Base-by-base conservation (phyloP, 2,797 vertebrate genomes). In the Cyprinella venusta region DNA sequence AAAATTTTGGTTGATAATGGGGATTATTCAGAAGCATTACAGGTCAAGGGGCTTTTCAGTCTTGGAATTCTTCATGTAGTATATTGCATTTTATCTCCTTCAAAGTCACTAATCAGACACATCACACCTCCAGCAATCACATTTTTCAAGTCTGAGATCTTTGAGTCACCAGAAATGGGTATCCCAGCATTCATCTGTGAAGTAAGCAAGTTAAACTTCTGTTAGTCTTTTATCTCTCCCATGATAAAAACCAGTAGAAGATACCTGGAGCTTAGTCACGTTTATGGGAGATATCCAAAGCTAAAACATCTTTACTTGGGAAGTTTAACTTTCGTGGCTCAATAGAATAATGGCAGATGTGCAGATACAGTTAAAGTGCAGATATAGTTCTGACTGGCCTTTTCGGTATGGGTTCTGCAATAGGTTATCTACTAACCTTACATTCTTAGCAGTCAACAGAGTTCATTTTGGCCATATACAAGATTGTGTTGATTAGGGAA, bases 351-450 rank as follows among this genome's bases (percentile, higher is more conserved):
- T 67, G 40, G 72, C 50, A 78, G 40, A 42, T 76, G 50, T 75
- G 21, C 48, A 76, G 61, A 75, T 45, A 56, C 9, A 65, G 13
- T 10, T 68, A 86, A 84, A 85, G 86, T 84, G 84, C 87, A 65
- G 76, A 45, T 52, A 42, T 24, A 72, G 64, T 79, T 76, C 70
- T 79, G 52, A 36, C 59, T 67, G 33, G 64, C 24, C 13, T 79
- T 21, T 80, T 76, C 30, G 15, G 9, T 52, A 42, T 64, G 52
- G 38, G 72, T 33, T 84, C 72, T 70, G 45, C 61, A 50, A 70
- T 21, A 21, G 13, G 21, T 38, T 26, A 69, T 40, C 13, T 59
- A 8, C 52, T 59, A 76, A 61, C 26, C 8, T 15, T 81, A 40
- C n/a, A 33, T 59, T 59, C 61, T 79, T 63, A 79, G 33, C 64